Percentiles rank a stretch among this genome's conserved stretches.
phyloP scores from a whole-genome alignment of 2,113 vertebrate species.

The Cervus canadensis region DNA sequence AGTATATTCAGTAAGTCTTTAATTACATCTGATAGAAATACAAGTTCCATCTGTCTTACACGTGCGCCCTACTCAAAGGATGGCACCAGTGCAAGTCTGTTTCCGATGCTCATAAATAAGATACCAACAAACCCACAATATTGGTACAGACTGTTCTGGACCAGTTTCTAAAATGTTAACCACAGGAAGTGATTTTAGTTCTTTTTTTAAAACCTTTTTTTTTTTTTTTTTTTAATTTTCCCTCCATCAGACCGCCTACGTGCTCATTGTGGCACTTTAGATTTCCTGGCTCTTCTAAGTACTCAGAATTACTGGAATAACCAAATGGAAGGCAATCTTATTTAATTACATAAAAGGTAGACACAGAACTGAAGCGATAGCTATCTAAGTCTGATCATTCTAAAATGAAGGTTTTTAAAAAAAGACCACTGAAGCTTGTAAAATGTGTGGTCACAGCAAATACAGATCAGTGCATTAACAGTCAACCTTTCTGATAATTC shows the following conservation, averaged over 20 bases:
- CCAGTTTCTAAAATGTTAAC: constrained; percentile 72
- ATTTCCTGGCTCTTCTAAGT: constrained; percentile 56
- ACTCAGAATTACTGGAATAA: constrained; percentile 55
- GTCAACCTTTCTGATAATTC: not conserved
- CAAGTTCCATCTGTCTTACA: constrained; percentile 79
- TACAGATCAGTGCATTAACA: not conserved
- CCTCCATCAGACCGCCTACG: constrained; percentile 15
- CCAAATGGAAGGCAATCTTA: constrained; percentile 32
- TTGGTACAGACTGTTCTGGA: constrained; percentile 68
- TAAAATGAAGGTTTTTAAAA: not conserved
- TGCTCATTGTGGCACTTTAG: constrained; percentile 43
- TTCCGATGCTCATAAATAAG: constrained; percentile 76
- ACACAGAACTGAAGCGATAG: constrained; percentile 34
- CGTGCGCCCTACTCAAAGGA: constrained; percentile 54
- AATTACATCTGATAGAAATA: constrained; percentile 74
- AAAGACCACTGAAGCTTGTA: not conserved
- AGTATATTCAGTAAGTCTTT: constrained; percentile 72
- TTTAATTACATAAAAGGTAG: constrained; percentile 33
- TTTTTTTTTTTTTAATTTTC: not conserved
- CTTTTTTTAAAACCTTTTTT: constrained; percentile 20
- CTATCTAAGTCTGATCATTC: constrained; percentile 23
- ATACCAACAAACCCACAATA: constrained; percentile 68
- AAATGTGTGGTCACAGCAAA: not conserved
- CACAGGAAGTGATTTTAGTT: constrained; percentile 74
- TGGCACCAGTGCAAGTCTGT: constrained; percentile 66